Evolutionary conservation across 23 tunicate species (phyloP).

Genomic region (Trididemnum clinides): DNA sequence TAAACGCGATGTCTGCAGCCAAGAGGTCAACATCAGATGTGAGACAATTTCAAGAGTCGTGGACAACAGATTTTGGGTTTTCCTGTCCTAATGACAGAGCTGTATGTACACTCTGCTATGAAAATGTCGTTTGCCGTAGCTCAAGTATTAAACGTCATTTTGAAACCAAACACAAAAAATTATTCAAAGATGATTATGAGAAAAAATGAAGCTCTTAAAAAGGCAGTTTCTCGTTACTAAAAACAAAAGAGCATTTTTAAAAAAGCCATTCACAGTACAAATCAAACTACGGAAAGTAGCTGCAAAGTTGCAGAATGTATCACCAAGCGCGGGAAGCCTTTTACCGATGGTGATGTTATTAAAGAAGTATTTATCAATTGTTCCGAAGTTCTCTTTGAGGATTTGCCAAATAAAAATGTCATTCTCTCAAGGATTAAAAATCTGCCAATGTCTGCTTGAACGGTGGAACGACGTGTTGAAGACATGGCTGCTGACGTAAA

Average conservation of each 20-base stretch:
- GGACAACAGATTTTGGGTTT: no score
- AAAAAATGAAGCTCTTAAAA: slow-evolving; percentile 47
- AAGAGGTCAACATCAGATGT: no score
- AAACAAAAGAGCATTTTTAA: slow-evolving; percentile 52
- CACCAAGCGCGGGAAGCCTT: slow-evolving; percentile 32
- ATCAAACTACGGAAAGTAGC: slow-evolving; percentile 44
- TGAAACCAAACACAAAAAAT: no score
- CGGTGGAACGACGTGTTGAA: slow-evolving; percentile 51
- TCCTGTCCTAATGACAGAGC: no score
- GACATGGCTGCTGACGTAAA: no score
- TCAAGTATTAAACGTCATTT: no score
- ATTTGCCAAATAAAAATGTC: slow-evolving; percentile 36
- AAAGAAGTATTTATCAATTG: slow-evolving; percentile 36
- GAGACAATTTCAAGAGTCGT: no score
- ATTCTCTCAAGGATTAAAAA: slow-evolving; percentile 34
- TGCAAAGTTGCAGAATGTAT: slow-evolving; percentile 47
- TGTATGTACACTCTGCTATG: no score
- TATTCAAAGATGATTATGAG: no score
- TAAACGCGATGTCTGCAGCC: no score
- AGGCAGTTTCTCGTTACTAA: slow-evolving; percentile 32
- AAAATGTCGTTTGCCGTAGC: no score
- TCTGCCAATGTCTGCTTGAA: slow-evolving; percentile 41
- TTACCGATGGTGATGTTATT: slow-evolving; percentile 43
- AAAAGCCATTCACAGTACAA: slow-evolving; percentile 44
- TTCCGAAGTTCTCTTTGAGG: slow-evolving; percentile 44